phyloP scores from a whole-genome alignment of 2,113 vertebrate genomes.

The Apus apus region DNA sequence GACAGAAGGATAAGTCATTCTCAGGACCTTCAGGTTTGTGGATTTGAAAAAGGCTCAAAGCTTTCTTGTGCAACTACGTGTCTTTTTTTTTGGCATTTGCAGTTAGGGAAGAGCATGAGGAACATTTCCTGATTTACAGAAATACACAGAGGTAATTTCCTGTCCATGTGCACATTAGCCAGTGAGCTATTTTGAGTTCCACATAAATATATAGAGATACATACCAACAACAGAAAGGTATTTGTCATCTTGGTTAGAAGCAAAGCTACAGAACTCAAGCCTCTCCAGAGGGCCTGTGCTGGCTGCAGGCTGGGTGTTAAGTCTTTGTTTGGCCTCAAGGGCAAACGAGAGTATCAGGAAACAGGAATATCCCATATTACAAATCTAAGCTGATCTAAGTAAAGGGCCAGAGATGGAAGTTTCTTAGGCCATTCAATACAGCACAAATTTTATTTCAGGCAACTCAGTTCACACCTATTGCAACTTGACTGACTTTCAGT shows the following conservation, averaged over 20 bases:
- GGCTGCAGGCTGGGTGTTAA: slow-evolving; percentile 3
- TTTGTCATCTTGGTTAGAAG: neutral
- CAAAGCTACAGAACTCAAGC: neutral
- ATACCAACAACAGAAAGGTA: neutral
- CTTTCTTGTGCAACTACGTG: neutral
- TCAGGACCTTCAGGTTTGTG: neutral
- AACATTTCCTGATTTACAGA: neutral
- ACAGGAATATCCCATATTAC: neutral
- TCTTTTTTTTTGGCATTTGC: neutral
- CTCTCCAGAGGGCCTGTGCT: neutral
- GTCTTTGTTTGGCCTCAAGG: slow-evolving; percentile 5
- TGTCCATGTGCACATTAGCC: neutral
- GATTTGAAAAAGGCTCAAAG: neutral
- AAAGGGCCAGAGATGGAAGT: neutral
- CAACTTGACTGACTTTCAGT: neutral
- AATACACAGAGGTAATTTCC: neutral
- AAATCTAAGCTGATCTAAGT: neutral
- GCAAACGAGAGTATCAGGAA: neutral
- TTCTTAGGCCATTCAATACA: neutral
- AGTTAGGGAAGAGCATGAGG: neutral
- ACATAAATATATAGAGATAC: fast-evolving
- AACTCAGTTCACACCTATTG: neutral
- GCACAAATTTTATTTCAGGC: neutral
- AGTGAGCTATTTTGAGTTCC: neutral
- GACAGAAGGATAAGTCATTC: neutral